These are phyloP conservation scores for Semotilus atromaculatus DNA, from an alignment of 2,797 vertebrate species.

Conservation along the genomic window DNA sequence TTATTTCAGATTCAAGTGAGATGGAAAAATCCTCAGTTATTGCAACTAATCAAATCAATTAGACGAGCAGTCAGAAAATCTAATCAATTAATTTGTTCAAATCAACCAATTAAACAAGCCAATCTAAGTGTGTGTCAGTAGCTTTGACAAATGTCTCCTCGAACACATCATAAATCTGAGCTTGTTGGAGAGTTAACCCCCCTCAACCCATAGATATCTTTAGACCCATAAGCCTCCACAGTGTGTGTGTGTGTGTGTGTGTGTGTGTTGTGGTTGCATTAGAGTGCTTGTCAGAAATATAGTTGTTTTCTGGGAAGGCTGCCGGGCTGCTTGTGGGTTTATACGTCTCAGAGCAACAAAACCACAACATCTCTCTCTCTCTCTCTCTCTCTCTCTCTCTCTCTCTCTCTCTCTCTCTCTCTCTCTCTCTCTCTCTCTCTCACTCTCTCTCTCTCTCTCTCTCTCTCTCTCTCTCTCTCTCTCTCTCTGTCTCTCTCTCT, in stretches of 20 bases:
- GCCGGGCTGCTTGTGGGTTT: constrained; percentile 43
- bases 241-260: no score
- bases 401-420: neutral
- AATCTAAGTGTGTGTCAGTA: constrained; percentile 1
- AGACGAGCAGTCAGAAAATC: neutral
- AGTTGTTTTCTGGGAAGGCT: constrained; percentile 46
- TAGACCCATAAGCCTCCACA: constrained; percentile 20
- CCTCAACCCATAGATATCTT: constrained; percentile 42
- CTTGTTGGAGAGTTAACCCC: constrained; percentile 42
- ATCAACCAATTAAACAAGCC: neutral
- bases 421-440: neutral
- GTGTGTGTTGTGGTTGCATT: constrained; percentile 36
- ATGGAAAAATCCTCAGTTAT: neutral
- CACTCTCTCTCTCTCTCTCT: no score
- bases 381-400: neutral
- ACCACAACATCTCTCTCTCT: constrained; percentile 28
- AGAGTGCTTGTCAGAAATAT: constrained; percentile 41
- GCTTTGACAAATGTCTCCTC: constrained; percentile 20
- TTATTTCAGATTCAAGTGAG: neutral
- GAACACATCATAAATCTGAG: constrained; percentile 38
- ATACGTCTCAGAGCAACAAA: constrained; percentile 39
- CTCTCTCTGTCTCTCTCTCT: no score
- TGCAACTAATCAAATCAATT: neutral
- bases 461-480: no score
- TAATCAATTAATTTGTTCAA: neutral